Evolutionary conservation across 2,888 invertebrate genomes (phyloP).

Genomic region (Thymelicus acteon): DNA sequence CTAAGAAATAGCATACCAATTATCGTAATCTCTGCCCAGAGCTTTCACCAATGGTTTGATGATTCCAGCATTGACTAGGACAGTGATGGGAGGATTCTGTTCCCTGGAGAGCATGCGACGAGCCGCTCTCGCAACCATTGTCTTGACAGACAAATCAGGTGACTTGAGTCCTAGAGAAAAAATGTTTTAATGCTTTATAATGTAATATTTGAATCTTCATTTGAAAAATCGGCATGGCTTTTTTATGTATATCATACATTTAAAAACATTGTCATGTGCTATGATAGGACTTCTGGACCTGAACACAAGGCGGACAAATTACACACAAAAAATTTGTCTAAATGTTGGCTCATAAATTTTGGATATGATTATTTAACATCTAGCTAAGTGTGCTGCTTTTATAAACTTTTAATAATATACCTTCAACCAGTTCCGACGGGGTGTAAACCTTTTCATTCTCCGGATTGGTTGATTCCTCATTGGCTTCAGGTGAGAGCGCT

Average conservation of each 20-base stretch:
- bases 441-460: constrained; percentile 78
- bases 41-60: constrained; percentile 93
- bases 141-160: constrained; percentile 85
- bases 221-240: no score
- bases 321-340: no score
- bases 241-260: no score
- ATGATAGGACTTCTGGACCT: no score
- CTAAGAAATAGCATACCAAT: constrained; percentile 85
- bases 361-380: no score
- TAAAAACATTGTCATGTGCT: no score
- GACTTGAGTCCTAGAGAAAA: constrained; percentile 86
- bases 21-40: constrained; percentile 86
- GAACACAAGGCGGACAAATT: no score
- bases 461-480: constrained; percentile 63
- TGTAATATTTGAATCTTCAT: background rate
- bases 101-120: constrained; percentile 95
- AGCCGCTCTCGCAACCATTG: constrained; percentile 91
- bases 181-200: background rate
- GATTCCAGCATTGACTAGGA: constrained; percentile 93
- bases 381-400: background rate
- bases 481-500: constrained; percentile 88
- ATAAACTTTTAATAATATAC: constrained; percentile 50
- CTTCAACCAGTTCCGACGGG: constrained; percentile 89
- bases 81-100: constrained; percentile 95
- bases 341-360: no score